Evolutionary conservation across 2,113 vertebrate genomes (phyloP).

Genomic region (Chaetodon trifascialis): DNA sequence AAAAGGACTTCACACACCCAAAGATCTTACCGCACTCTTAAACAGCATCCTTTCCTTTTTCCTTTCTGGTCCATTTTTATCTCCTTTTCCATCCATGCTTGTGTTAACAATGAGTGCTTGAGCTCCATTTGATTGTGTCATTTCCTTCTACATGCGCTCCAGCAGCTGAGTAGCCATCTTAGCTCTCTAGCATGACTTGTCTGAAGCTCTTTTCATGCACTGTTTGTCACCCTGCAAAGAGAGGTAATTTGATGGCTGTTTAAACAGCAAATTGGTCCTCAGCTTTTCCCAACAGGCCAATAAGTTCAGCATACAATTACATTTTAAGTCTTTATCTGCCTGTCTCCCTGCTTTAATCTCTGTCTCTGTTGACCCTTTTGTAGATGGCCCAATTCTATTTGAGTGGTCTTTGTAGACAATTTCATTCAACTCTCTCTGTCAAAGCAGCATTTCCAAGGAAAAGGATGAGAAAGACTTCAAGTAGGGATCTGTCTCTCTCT

Average conservation of each 20-base stretch:
- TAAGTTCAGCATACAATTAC: conserved; percentile 72
- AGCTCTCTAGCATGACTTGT: conserved; percentile 60
- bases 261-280: conserved; percentile 76
- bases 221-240: conserved; percentile 67
- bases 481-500: conserved; percentile 7
- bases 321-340: conserved; percentile 59
- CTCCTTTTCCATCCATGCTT: not conserved
- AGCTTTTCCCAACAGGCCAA: conserved; percentile 70
- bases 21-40: not conserved
- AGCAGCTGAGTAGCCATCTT: conserved; percentile 47
- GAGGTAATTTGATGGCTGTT: conserved; percentile 76
- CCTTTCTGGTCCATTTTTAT: not conserved
- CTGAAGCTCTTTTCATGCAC: conserved; percentile 68
- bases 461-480: conserved; percentile 45
- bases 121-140: conserved; percentile 31
- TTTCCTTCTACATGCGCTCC: conserved; percentile 11
- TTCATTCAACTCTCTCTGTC: conserved; percentile 64
- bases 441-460: conserved; percentile 44
- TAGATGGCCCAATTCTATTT: conserved; percentile 54
- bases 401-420: conserved; percentile 61
- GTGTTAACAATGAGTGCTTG: conserved; percentile 14
- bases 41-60: not conserved
- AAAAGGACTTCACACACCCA: not conserved
- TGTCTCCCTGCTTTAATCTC: conserved; percentile 61
- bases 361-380: conserved; percentile 59